These are phyloP conservation scores for Huso huso DNA, from an alignment of 2,797 vertebrate genomes.

Conservation along the genomic window DNA sequence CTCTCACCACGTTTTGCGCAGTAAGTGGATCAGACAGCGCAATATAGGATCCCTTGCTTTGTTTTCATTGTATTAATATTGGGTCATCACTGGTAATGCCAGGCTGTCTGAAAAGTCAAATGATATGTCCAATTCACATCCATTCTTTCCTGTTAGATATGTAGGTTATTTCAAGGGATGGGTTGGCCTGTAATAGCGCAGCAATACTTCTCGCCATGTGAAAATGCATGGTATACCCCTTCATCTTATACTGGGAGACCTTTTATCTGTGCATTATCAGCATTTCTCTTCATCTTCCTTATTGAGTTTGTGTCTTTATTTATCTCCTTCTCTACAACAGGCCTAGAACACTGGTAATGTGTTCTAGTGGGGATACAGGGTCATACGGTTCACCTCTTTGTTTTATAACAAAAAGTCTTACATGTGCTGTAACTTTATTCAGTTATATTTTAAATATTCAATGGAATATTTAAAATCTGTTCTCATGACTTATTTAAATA, in stretches of 20 bases:
- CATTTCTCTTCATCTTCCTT: conserved; percentile 30
- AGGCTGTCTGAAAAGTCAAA: neutral
- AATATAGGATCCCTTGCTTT: no score
- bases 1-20: no score
- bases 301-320: conserved; percentile 49
- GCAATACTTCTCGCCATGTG: conserved; percentile 43
- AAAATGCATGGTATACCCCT: conserved; percentile 34
- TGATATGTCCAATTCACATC: neutral
- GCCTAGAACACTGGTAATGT: no score
- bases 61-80: no score
- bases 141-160: neutral
- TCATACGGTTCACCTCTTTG: no score
- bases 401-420: no score
- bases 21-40: no score
- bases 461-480: no score
- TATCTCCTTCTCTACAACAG: conserved; percentile 10
- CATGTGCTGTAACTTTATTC: no score
- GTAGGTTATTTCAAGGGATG: conserved; percentile 25
- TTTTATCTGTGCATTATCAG: conserved; percentile 42
- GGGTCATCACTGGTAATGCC: neutral
- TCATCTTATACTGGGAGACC: conserved; percentile 38
- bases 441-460: no score
- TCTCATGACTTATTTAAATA: no score
- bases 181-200: conserved; percentile 48
- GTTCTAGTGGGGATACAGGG: no score